Evolutionary conservation across 2,797 vertebrate genomes (phyloP), one percentile per base, ranked within the genome.

Genomic region (Schizopygopsis pylzovi): DNA sequence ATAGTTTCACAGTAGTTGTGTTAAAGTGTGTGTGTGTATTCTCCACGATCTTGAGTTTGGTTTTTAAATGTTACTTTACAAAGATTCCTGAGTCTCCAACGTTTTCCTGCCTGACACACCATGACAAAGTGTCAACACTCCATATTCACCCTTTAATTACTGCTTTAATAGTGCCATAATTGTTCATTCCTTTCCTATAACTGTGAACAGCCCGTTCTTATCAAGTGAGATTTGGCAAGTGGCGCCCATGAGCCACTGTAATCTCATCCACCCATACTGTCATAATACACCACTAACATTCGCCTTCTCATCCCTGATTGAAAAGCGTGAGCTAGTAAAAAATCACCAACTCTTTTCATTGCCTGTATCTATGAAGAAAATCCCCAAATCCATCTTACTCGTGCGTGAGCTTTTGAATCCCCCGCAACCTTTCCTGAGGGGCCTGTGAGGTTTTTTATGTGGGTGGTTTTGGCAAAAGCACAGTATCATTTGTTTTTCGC

Each of bases 351-450:
- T 37, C 63, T 70, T 78, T 77, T 75, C 75, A 76, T 76, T 85
- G 77, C 82, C 59, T 81, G 82, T 89, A 91, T 93, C 92, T 92
- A 92, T 81, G 72, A 81, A 79, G 18, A 83, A 72, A 91, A 90
- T 91, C 91, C 85, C 87, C 88, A 91, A 87, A 87, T 89, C 89
- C 86, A 56, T 0, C 72, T 90, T 88, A 83, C 87, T 92, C 86
- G 67, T 83, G 87, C 33, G 82, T 92, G 90, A 91, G 89, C 89
- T 28, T 28, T 79, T 86, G 39, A 87, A 85, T 90, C 88, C 89
- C 22, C 70, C 71, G 65, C 52, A 79, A 88, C 88, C 84, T 79
- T 52, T 87, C 88, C 87, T 41, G 3, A 63, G 84, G 71, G 90
- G 88, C 73, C 78, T 10, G 25, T 63, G 22, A 82, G 37, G 87